Evolutionary conservation across 2,888 invertebrate species (phyloP), one percentile per base, ranked within the genome.

Genomic region (Petrolisthes cinctipes): DNA sequence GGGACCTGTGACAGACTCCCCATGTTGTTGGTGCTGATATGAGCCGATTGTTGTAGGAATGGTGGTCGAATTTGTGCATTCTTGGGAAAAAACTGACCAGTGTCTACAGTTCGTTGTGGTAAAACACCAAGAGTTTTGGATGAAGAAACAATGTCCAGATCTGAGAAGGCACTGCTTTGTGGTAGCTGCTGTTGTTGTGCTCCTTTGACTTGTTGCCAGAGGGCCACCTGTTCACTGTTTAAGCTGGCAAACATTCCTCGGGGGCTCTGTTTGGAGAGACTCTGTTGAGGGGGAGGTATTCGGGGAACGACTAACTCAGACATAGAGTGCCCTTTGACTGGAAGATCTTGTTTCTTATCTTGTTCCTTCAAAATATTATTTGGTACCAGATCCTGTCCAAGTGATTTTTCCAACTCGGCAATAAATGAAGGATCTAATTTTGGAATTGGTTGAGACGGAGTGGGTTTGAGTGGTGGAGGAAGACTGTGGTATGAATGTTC

Each of bases 351-450:
- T 37, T 86, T 83, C 66, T 83, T 89, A 5, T 86, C 82, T n/a
- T 78, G 81, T 6, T 84, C 86, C 51, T 23, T 85, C 71, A 85
- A 90, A 20, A 87, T 90, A 71, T 90, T 90, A 51, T 89, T 89
- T n/a, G 89, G 86, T 14, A 85, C 87, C 76, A 89, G 89, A 54
- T 89, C 89, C 71, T 86, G 85, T 0, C 93, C 94, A 17, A 95
- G 92, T 91, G 94, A 94, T 91, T 95, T 95, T 92, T 96, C 95
- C 82, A 95, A 92, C 91, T 95, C 95, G 0, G 94, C 94, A 68
- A 95, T 93, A 90, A 95, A 95, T 20, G 94, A 94, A 9, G 94
- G 93, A 92, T 95, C 95, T 23, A 95, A 56, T 85, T 86, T 89
- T 20, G 88, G 86, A 20, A 90, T 66, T 23, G 73, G 51, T 14